Base-by-base conservation (phyloP, 2,113 vertebrate species). In the Ornithorhynchus anatinus region DNA sequence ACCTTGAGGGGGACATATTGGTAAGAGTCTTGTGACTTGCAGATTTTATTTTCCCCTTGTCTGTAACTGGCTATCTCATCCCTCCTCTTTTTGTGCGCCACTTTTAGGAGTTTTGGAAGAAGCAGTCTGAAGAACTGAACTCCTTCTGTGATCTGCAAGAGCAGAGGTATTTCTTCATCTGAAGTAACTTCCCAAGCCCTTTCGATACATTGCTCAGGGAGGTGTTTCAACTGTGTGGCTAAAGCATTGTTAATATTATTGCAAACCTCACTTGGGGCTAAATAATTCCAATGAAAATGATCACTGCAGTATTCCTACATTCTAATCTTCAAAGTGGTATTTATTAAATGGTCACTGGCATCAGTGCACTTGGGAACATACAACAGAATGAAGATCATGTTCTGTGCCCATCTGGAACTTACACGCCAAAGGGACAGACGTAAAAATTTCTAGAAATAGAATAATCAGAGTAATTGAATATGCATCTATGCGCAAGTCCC, bases 41-140 rank as follows among this genome's bases (percentile, higher is more conserved):
- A n/a, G n/a, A n/a, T 2, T 17, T 23, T 14, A 22, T 69, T 0
- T 0, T n/a, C 10, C 17, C 2, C 0, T 32, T 56, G 5, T 31
- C 32, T 0, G 0, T 1, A 0, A 2, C 2, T 8, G 1, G 31
- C 14, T 20, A 5, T 68, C 72, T 65, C 25, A 60, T 53, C 52
- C 38, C 38, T 9, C 23, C 38, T 43, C 3, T 0, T 72, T 35
- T 57, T 51, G 42, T 71, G 15, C n/a, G 56, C 62, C 37, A 53
- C 31, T 87, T 88, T 11, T 85, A 98, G 96, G 94, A 88, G 15
- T 95, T 95, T 65, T 95, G 93, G 92, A 91, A 90, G 8, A 61
- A 66, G 0, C 93, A 96, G 68, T 84, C 89, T 3, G 59, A 89
- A 58, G 89, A 90, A 40, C 73, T 97, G 63, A 83, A 72, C 17